Conservation (phyloP, 2,888 invertebrate species). For the Carterocephalus palaemon region DNA sequence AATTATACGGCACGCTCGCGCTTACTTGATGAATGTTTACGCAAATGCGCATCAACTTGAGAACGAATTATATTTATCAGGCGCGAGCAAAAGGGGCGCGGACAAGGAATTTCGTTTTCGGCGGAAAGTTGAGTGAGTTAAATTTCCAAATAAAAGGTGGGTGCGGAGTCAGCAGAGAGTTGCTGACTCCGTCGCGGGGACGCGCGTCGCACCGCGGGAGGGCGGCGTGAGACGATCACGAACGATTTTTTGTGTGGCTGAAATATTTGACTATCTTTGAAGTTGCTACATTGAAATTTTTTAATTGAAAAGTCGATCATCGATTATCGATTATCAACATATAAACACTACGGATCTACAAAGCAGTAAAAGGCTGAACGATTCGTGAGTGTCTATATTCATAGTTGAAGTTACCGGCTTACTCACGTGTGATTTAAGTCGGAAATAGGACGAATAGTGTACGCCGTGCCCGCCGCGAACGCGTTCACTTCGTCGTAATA, state of each 20-base stretch:
- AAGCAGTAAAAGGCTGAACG: too few species aligned
- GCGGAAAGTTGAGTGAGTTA: conserved; percentile 71
- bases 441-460: too few species aligned
- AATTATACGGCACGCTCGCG: conserved; percentile 61
- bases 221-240: neutral
- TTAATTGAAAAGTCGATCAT: too few species aligned
- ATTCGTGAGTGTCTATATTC: too few species aligned
- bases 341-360: too few species aligned
- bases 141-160: conserved; percentile 73
- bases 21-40: conserved; percentile 42
- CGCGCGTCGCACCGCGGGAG: conserved; percentile 38
- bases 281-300: too few species aligned
- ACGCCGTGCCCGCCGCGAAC: too few species aligned
- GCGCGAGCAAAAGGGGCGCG: conserved; percentile 44
- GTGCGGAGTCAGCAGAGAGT: conserved; percentile 56
- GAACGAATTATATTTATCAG: conserved; percentile 41
- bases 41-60: conserved; percentile 41
- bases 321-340: too few species aligned
- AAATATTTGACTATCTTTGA: conserved; percentile 13
- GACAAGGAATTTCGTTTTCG: conserved; percentile 54
- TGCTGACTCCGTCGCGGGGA: conserved; percentile 46
- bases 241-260: conserved; percentile 2
- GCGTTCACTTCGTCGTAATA: too few species aligned
- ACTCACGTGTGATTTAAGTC: too few species aligned
- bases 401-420: too few species aligned